phyloP scores from a whole-genome alignment of 2,113 vertebrate species.

The Vidua chalybeata region DNA sequence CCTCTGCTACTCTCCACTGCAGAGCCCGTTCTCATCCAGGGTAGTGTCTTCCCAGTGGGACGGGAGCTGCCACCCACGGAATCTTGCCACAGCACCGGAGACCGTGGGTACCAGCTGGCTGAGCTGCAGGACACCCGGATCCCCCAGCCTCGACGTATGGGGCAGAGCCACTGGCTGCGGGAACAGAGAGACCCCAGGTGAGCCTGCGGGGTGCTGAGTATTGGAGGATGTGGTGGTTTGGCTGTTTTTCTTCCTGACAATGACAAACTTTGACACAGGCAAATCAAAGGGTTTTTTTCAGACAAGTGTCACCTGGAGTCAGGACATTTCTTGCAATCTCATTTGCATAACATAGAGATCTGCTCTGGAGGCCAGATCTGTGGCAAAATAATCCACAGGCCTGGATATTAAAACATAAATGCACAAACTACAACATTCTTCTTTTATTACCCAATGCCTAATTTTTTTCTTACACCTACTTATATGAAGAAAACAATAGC shows the following conservation, averaged over 20 bases:
- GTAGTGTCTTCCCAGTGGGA: neutral
- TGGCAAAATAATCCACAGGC: neutral
- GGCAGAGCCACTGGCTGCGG: neutral
- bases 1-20: neutral
- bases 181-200: neutral
- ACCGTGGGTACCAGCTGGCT: neutral
- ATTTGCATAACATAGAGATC: neutral
- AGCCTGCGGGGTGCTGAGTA: neutral
- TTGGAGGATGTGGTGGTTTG: neutral
- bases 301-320: neutral
- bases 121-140: neutral
- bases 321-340: neutral
- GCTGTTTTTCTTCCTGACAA: neutral
- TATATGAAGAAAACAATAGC: neutral
- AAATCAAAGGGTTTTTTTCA: neutral
- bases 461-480: neutral
- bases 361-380: neutral
- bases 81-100: neutral
- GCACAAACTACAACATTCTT: neutral
- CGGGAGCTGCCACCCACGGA: neutral
- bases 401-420: neutral
- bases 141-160: neutral
- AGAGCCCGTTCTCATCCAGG: neutral
- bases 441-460: neutral
- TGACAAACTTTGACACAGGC: neutral